Percentiles rank a stretch among this genome's conserved stretches.
phyloP scores from a whole-genome alignment of 2,113 vertebrate species.

The Nibea albiflora region DNA sequence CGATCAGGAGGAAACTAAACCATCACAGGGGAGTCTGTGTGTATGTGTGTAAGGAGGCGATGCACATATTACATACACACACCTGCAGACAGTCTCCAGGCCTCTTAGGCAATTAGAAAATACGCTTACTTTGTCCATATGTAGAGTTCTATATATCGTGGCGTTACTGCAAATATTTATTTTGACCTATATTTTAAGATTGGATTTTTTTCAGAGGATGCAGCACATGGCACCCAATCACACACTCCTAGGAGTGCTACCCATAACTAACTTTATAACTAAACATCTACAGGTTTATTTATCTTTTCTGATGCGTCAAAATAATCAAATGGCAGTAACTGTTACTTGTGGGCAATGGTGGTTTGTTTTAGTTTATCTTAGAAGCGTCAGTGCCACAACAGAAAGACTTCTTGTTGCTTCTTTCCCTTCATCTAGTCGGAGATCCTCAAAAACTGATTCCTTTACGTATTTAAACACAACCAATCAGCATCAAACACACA shows the following conservation, averaged over 20 bases:
- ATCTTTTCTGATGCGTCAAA: not conserved
- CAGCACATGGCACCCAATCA: not conserved
- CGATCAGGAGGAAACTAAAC: conserved; percentile 59
- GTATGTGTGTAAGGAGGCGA: not conserved
- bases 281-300: not conserved
- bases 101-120: not conserved
- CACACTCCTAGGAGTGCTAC: not conserved
- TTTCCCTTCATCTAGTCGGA: too few species aligned
- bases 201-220: not conserved
- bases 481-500: not conserved
- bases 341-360: not conserved
- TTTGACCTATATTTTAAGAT: not conserved
- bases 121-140: not conserved
- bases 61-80: not conserved
- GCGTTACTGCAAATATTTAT: not conserved
- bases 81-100: not conserved
- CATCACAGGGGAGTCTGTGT: not conserved
- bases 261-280: not conserved
- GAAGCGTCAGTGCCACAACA: not conserved
- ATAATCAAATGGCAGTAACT: not conserved
- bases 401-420: not conserved
- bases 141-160: not conserved
- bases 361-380: not conserved
- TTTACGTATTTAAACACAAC: not conserved
- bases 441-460: not conserved